These are phyloP conservation scores for Zoanthus gigantus DNA, from an alignment of 92 coral and sea anemone genomes.

Conservation along the genomic window DNA sequence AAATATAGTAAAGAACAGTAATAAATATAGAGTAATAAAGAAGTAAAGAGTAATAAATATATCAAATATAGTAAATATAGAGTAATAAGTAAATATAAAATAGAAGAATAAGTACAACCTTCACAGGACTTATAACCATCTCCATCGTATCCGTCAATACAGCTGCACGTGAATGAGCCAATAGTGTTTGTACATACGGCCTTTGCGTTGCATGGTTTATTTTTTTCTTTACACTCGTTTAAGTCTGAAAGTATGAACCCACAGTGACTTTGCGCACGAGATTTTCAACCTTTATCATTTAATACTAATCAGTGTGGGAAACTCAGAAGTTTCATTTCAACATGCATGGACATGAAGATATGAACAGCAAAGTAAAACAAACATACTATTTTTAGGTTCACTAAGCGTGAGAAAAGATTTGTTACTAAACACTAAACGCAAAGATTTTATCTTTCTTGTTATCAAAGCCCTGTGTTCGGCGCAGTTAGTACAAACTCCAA, in stretches of 20 bases:
- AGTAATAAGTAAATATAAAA: background rate
- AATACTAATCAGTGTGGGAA: background rate
- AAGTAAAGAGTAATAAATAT: too few relatives aligned
- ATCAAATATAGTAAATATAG: background rate
- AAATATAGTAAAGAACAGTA: too few relatives aligned
- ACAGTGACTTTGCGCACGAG: background rate
- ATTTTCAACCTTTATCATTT: background rate
- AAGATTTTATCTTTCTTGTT: too few relatives aligned
- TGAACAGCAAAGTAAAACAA: too few relatives aligned
- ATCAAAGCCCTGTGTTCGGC: too few relatives aligned
- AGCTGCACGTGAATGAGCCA: slow-evolving; percentile 79
- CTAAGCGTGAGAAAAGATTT: too few relatives aligned
- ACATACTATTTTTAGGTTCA: too few relatives aligned
- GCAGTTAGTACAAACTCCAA: too few relatives aligned
- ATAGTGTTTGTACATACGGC: slow-evolving; percentile 73
- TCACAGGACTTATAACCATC: slow-evolving; percentile 68
- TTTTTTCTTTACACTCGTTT: slow-evolving; percentile 54
- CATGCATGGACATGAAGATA: too few relatives aligned
- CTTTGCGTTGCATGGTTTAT: slow-evolving; percentile 59
- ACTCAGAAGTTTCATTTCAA: too few relatives aligned
- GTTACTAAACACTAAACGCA: too few relatives aligned
- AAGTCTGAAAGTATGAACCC: slow-evolving; percentile 39
- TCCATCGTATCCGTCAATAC: slow-evolving; percentile 80
- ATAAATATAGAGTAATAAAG: too few relatives aligned
- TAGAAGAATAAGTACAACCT: slow-evolving; percentile 45